phyloP scores from a whole-genome alignment of 2,888 invertebrate species.

The Physocephala rufipes region DNA sequence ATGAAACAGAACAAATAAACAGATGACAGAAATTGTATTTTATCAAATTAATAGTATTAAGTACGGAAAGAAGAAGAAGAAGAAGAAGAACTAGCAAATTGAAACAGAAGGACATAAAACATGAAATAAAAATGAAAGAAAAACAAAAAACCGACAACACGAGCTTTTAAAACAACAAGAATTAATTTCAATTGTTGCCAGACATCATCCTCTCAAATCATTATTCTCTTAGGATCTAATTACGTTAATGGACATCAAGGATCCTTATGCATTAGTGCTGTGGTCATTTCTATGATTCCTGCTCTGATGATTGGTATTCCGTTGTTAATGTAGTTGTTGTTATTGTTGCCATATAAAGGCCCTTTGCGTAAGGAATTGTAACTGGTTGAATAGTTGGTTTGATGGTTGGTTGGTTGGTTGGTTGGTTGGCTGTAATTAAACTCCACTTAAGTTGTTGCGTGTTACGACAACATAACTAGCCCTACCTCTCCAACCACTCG shows the following conservation, averaged over 20 bases:
- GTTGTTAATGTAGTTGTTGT: background rate
- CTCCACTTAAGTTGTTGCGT: constrained; percentile 53
- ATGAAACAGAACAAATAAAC: constrained; percentile 45
- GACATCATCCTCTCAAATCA: constrained; percentile 12
- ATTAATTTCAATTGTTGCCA: constrained; percentile 25
- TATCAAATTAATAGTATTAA: constrained; percentile 44
- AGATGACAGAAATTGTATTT: constrained; percentile 31
- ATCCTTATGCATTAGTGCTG: background rate
- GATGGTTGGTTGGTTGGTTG: no score
- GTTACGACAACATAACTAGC: constrained; percentile 60
- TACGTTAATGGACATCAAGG: constrained; percentile 56
- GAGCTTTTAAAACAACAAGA: no score
- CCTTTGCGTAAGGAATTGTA: no score
- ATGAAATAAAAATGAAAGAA: no score
- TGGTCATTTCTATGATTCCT: no score
- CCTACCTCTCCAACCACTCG: background rate
- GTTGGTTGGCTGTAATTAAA: constrained; percentile 56
- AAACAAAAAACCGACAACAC: no score
- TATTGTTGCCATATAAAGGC: background rate
- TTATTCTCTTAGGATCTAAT: constrained; percentile 54
- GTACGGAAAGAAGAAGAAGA: constrained; percentile 10
- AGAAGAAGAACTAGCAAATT: constrained; percentile 29
- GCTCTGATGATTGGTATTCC: background rate
- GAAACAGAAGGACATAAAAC: no score
- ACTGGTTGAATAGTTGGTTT: background rate